Evolutionary conservation across 2,797 vertebrate genomes (phyloP).

Genomic region (Pogoniulus pusillus): DNA sequence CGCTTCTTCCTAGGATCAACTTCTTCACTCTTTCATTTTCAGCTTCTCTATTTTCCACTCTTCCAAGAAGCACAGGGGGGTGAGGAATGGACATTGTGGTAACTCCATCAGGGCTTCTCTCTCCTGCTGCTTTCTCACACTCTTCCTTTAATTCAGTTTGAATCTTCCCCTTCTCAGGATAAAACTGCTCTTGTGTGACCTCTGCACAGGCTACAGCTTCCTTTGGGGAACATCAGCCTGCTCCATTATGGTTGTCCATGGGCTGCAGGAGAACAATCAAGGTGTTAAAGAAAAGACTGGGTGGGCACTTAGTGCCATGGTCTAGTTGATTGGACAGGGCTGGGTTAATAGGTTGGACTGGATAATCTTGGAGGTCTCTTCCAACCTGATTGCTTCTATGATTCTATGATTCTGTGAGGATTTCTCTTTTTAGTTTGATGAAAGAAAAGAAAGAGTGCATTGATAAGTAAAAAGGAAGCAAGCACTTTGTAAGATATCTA

Average conservation of each 20-base stretch:
- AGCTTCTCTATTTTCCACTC: not conserved
- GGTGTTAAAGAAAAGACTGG: too few species aligned
- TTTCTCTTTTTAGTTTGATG: not conserved
- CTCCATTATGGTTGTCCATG: not conserved
- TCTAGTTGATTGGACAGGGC: too few species aligned
- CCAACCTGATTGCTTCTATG: too few species aligned
- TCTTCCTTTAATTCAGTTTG: not conserved
- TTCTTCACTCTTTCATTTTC: not conserved
- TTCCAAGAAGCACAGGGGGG: rapidly evolving
- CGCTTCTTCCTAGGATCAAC: not conserved
- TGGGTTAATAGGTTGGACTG: too few species aligned
- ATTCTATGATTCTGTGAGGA: too few species aligned
- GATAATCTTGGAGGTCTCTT: too few species aligned
- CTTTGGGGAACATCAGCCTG: not conserved
- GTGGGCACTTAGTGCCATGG: too few species aligned
- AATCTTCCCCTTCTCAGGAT: not conserved
- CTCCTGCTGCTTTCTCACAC: not conserved
- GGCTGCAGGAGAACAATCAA: not conserved
- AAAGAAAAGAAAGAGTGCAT: not conserved
- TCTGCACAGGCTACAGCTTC: not conserved
- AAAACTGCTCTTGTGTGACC: not conserved
- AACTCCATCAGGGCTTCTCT: not conserved
- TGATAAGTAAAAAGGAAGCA: not conserved
- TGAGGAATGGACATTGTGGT: too few species aligned
- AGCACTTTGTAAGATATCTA: not conserved